phyloP scores from a whole-genome alignment of 2,888 invertebrate genomes.

The Chymomyza caudatula region DNA sequence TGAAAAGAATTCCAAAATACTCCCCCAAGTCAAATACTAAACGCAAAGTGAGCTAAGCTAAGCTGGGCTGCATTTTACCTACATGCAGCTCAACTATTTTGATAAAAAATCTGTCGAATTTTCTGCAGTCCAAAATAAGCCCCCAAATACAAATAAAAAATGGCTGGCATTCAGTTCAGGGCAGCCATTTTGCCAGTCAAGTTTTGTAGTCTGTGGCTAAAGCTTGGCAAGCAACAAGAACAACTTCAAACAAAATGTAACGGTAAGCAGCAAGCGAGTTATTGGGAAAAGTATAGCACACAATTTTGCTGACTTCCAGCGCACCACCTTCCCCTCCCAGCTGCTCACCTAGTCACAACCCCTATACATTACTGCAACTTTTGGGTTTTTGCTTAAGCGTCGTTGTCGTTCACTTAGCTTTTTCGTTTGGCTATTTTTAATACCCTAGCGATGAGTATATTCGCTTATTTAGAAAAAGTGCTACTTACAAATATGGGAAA shows the following conservation, averaged over 20 bases:
- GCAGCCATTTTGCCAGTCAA: slow-evolving; percentile 48
- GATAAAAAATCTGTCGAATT: slow-evolving; percentile 57
- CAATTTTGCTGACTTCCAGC: slow-evolving; percentile 52
- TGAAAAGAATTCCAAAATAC: slow-evolving; percentile 28
- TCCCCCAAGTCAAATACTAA: slow-evolving; percentile 28
- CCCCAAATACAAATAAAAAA: slow-evolving; percentile 60
- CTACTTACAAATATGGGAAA: neutral
- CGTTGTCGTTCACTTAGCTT: slow-evolving; percentile 62
- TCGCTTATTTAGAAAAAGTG: neutral
- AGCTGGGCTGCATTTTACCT: slow-evolving; percentile 46
- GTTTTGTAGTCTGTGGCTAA: slow-evolving; percentile 29
- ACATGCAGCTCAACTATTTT: slow-evolving; percentile 52
- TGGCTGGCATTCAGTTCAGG: slow-evolving; percentile 24
- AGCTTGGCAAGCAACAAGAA: neutral
- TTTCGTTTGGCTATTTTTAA: slow-evolving; percentile 12
- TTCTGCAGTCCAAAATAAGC: slow-evolving; percentile 60
- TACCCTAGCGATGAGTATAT: slow-evolving; percentile 1
- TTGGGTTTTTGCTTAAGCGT: slow-evolving; percentile 45
- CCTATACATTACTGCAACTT: slow-evolving; percentile 32
- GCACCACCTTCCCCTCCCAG: slow-evolving; percentile 15
- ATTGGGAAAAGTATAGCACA: slow-evolving; percentile 52
- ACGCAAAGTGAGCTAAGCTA: slow-evolving; percentile 40
- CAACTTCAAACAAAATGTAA: slow-evolving; percentile 27
- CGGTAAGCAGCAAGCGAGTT: slow-evolving; percentile 46
- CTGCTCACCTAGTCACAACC: neutral